phyloP scores from a whole-genome alignment of 2,888 invertebrate genomes.

The Hipparchia semele region DNA sequence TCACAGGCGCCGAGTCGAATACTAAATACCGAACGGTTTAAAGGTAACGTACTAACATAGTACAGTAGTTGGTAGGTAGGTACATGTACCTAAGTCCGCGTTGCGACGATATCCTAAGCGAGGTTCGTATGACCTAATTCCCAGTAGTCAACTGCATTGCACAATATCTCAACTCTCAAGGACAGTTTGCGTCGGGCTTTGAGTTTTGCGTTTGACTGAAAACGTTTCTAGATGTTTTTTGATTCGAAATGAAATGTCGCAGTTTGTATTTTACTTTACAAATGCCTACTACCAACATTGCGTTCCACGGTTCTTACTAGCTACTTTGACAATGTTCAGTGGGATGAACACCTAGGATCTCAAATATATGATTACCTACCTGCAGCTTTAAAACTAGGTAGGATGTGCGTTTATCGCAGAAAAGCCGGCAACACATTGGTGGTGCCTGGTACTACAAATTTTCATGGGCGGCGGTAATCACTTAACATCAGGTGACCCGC shows the following conservation, averaged over 20 bases:
- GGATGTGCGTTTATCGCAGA: no score
- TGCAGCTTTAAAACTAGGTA: not conserved
- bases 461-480: no score
- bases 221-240: constrained; percentile 19
- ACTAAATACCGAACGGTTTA: constrained; percentile 44
- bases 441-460: no score
- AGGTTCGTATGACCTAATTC: constrained; percentile 42
- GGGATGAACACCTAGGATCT: not conserved
- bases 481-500: no score
- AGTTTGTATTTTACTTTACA: constrained; percentile 11
- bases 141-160: constrained; percentile 43
- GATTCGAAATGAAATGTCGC: constrained; percentile 23
- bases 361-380: not conserved
- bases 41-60: constrained; percentile 44
- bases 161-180: constrained; percentile 42
- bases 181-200: constrained; percentile 36
- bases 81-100: constrained; percentile 34
- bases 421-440: no score
- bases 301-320: not conserved
- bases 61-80: constrained; percentile 2
- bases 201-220: constrained; percentile 32
- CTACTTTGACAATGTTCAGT: not conserved
- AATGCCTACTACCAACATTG: not conserved
- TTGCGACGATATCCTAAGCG: constrained; percentile 41
- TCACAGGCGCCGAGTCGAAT: constrained; percentile 42